Evolutionary conservation across 2,113 vertebrate species (phyloP).

Genomic region (Centropristis striata): DNA sequence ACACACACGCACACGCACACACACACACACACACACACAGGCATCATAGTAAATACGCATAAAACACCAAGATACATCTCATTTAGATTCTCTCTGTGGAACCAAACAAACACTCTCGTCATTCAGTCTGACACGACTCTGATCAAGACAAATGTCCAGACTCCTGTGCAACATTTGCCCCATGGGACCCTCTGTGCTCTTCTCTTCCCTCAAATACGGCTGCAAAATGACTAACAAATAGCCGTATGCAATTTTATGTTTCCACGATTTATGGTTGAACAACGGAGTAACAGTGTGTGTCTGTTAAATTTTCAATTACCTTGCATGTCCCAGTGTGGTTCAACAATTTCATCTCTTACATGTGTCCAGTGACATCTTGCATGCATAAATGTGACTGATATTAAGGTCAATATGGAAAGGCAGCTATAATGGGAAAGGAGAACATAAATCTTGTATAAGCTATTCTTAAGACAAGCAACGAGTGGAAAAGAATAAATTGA

Average conservation of each 20-base stretch:
- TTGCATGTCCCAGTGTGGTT: neutral
- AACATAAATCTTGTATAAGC: conserved; percentile 28
- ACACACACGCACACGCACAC: neutral
- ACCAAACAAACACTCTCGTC: conserved; percentile 33
- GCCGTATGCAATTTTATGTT: conserved; percentile 33
- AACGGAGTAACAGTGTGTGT: conserved; percentile 18
- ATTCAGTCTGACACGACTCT: conserved; percentile 11
- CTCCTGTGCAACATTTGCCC: conserved; percentile 24
- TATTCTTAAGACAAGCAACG: neutral
- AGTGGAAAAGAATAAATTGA: neutral
- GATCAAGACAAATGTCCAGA: conserved; percentile 64
- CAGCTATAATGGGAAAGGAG: conserved; percentile 10
- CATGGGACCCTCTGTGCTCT: conserved; percentile 14
- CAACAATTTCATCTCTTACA: conserved; percentile 16
- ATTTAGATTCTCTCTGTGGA: conserved; percentile 35
- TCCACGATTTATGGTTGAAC: conserved; percentile 49
- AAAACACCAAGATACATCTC: conserved; percentile 5
- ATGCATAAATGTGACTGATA: conserved; percentile 47
- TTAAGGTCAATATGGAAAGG: conserved; percentile 41
- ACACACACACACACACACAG: neutral
- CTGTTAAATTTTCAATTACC: conserved; percentile 60
- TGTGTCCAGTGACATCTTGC: conserved; percentile 14
- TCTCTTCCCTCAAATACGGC: conserved; percentile 42
- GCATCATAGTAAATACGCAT: conserved; percentile 15
- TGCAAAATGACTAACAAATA: conserved; percentile 56